A percentile compares a stretch with the other conserved stretches of the same genome.
Evolutionary conservation across 1,140 invertebrate genomes (phyloP).

Genomic region (Musca domestica): DNA sequence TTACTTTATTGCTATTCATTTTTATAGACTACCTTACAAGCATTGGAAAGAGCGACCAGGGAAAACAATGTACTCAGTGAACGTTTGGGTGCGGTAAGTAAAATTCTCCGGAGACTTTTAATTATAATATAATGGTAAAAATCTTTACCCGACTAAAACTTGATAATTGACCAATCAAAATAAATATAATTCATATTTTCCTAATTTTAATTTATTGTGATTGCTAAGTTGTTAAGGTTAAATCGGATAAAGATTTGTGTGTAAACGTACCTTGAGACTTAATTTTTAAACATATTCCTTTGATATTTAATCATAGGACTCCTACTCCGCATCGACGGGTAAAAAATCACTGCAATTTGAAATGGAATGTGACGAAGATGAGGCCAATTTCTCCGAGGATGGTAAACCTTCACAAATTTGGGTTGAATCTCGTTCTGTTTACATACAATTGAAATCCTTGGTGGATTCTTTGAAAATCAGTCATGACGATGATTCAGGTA

Average conservation of each 20-base stretch:
- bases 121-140: too few species aligned
- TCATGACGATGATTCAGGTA: constrained; percentile 66
- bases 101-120: too few species aligned
- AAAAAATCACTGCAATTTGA: constrained; percentile 67
- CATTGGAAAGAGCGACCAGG: constrained; percentile 62
- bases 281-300: not conserved
- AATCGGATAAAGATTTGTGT: too few species aligned
- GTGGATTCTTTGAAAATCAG: constrained; percentile 69
- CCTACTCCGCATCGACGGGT: constrained; percentile 48
- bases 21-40: constrained; percentile 58
- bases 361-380: constrained; percentile 70
- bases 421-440: constrained; percentile 64
- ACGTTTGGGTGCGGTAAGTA: constrained; percentile 57
- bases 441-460: constrained; percentile 67
- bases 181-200: too few species aligned
- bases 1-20: too few species aligned
- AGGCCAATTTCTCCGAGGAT: constrained; percentile 55
- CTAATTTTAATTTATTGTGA: too few species aligned
- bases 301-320: constrained; percentile 33
- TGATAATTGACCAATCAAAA: too few species aligned
- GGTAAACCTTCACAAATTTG: constrained; percentile 56
- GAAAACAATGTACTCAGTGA: constrained; percentile 66
- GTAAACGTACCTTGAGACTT: too few species aligned
- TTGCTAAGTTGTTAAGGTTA: not conserved
- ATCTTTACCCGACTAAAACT: too few species aligned